These are phyloP conservation scores for Capitella teleta DNA, from an alignment of 1,140 invertebrate species.

Conservation along the genomic window DNA sequence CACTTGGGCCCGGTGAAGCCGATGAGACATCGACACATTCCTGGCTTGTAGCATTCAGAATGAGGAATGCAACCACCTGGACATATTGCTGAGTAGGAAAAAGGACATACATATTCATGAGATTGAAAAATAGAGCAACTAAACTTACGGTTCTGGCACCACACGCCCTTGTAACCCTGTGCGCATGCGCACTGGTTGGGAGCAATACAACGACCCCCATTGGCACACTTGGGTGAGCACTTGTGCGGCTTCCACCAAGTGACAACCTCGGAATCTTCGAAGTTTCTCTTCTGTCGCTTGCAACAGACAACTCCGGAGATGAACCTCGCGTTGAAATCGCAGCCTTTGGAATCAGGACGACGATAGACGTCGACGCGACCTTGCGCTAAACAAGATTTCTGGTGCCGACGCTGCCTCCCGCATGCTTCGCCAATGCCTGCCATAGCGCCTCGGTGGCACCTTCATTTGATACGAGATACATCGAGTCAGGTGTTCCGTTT, in stretches of 20 bases:
- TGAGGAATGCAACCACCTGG: constrained; percentile 24
- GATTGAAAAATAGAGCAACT: background rate
- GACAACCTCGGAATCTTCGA: background rate
- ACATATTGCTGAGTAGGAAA: constrained; percentile 36
- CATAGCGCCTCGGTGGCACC: constrained; percentile 26
- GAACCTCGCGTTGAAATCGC: constrained; percentile 23
- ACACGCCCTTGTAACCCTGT: constrained; percentile 31
- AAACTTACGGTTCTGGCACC: constrained; percentile 33
- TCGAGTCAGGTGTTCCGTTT: too few species aligned
- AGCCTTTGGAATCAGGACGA: constrained; percentile 10
- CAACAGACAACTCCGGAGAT: constrained; percentile 34
- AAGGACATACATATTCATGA: background rate
- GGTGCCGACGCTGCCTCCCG: constrained; percentile 20
- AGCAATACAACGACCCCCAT: constrained; percentile 29
- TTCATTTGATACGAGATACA: too few species aligned
- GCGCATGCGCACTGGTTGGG: constrained; percentile 29
- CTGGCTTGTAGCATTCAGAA: constrained; percentile 27
- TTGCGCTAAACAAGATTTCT: constrained; percentile 23
- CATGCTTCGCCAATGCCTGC: constrained; percentile 31
- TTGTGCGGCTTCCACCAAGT: background rate
- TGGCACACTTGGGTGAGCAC: constrained; percentile 27
- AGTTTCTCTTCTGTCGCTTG: constrained; percentile 16
- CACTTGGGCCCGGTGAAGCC: constrained; percentile 27
- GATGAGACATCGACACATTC: constrained; percentile 26
- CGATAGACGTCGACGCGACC: constrained; percentile 31